Percentiles rank a stretch among this genome's conserved stretches.
phyloP scores from a whole-genome alignment of 1,140 invertebrate genomes.

The Drosophila orena region DNA sequence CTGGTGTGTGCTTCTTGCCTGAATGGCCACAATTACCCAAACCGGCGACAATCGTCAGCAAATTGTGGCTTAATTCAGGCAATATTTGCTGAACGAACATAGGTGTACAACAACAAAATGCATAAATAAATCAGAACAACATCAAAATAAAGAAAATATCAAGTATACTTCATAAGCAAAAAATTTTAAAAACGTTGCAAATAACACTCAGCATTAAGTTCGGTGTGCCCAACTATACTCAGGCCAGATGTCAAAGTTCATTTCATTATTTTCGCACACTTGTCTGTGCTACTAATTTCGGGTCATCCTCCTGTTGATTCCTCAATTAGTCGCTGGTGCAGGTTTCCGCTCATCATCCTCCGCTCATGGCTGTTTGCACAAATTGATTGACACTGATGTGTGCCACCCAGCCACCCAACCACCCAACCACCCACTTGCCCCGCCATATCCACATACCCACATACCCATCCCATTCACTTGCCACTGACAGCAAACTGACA shows the following conservation, averaged over 20 bases:
- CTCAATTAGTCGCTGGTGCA: slow-evolving; percentile 64
- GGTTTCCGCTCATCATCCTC: slow-evolving; percentile 53
- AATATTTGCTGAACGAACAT: slow-evolving; percentile 3
- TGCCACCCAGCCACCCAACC: neutral
- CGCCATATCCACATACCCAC: too few species aligned
- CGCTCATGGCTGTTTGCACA: slow-evolving; percentile 57
- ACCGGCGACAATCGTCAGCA: slow-evolving; percentile 18
- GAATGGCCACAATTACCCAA: slow-evolving; percentile 61
- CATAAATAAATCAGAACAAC: neutral
- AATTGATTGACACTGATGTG: slow-evolving; percentile 76
- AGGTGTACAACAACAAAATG: neutral
- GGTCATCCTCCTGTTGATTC: slow-evolving; percentile 26
- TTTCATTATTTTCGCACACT: neutral
- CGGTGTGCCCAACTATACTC: too few species aligned
- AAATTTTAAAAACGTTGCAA: too few species aligned
- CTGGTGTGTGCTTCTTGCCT: slow-evolving; percentile 17
- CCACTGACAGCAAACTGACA: slow-evolving; percentile 75
- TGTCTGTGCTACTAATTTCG: slow-evolving; percentile 4
- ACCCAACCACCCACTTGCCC: neutral
- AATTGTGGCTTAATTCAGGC: slow-evolving; percentile 15
- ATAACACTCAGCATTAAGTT: too few species aligned
- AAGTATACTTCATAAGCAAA: too few species aligned
- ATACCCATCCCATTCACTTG: neutral
- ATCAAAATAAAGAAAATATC: neutral
- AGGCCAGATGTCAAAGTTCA: neutral